Conservation (phyloP, 2,888 invertebrate genomes). For the Resseliella maxima region DNA sequence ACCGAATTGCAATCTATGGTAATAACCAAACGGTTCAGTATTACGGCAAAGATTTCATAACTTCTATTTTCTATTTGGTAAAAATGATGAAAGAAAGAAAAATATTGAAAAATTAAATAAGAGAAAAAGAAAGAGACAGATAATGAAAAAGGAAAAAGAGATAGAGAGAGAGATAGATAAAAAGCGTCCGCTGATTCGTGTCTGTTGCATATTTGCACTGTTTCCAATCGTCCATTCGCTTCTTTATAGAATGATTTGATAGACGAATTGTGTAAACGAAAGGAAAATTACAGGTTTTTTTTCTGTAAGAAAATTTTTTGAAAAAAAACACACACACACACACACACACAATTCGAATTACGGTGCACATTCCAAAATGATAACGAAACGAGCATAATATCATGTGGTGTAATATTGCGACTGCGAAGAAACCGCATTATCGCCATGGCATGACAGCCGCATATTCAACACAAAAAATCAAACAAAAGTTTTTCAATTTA, state of each 20-base stretch:
- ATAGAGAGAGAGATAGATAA: neutral
- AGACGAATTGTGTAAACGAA: conserved; percentile 53
- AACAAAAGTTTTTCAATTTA: neutral
- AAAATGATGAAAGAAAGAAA: no score
- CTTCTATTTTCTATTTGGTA: conserved; percentile 47
- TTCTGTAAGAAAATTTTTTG: neutral
- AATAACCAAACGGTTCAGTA: neutral
- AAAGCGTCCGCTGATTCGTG: neutral
- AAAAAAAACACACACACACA: neutral
- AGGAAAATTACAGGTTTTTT: conserved; percentile 51
- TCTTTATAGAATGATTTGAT: conserved; percentile 54
- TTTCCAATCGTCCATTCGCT: conserved; percentile 22
- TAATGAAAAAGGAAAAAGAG: neutral
- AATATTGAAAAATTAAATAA: neutral
- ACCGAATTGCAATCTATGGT: conserved; percentile 41
- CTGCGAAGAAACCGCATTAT: conserved; percentile 37
- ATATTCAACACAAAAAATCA: neutral
- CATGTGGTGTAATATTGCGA: conserved; percentile 21
- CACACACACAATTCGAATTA: neutral
- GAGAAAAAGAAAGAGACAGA: neutral
- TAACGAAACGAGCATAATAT: conserved; percentile 42
- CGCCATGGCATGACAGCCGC: neutral
- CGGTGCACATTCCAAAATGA: conserved; percentile 44
- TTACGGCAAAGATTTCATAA: conserved; percentile 45
- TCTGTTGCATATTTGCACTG: conserved; percentile 49